These are phyloP conservation scores for Propithecus deckenii DNA, from an alignment of 2,797 vertebrate genomes.

Conservation along the genomic window DNA sequence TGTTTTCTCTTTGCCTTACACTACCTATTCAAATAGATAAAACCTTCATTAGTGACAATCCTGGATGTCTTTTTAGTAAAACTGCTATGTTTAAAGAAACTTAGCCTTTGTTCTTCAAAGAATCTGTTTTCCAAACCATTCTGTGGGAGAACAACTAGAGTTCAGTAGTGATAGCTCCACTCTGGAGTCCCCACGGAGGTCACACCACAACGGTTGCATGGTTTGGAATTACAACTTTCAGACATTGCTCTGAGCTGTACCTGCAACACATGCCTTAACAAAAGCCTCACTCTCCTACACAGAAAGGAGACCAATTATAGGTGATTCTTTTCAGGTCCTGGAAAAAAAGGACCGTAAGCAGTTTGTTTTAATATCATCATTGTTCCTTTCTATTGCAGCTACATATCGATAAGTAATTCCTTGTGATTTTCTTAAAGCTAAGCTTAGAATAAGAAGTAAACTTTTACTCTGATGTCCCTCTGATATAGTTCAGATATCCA, in stretches of 20 bases:
- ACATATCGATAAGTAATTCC: not conserved
- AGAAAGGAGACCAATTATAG: not conserved
- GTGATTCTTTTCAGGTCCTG: not conserved
- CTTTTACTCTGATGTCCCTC: not conserved
- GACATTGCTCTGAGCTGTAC: not conserved
- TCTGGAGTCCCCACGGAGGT: fast-evolving
- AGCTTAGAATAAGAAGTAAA: not conserved
- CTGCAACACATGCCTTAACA: not conserved
- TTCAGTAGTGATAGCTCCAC: not conserved
- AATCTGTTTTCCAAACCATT: not conserved
- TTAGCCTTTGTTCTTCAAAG: not conserved
- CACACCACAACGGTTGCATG: fast-evolving
- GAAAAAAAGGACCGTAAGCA: not conserved
- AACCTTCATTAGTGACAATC: not conserved
- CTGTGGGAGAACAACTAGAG: not conserved
- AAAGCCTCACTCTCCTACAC: not conserved
- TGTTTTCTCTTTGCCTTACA: not conserved
- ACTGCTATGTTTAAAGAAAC: not conserved
- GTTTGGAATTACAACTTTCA: not conserved
- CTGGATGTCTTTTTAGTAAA: not conserved
- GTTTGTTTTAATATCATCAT: not conserved
- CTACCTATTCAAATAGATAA: not conserved
- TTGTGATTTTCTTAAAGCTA: not conserved
- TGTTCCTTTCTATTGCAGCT: not conserved
- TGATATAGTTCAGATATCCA: not conserved